Percentiles rank a stretch among this genome's conserved stretches.
Conservation (phyloP, 1,140 invertebrate genomes). For the Camponotus pennsylvanicus region DNA sequence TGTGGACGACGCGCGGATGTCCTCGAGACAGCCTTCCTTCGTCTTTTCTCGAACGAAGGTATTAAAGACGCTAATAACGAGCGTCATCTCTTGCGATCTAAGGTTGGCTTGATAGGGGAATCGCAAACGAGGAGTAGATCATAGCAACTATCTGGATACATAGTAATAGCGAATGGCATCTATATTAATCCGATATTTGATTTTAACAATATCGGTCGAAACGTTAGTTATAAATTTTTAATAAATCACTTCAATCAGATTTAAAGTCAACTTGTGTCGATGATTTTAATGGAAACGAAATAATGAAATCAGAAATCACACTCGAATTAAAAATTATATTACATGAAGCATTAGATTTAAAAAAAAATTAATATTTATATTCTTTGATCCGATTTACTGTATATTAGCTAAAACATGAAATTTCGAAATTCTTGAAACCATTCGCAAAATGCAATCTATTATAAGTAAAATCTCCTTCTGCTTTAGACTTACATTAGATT, state of each 20-base stretch:
- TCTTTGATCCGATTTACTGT: constrained; percentile 11
- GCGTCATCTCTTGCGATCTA: constrained; percentile 1
- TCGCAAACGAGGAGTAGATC: constrained; percentile 38
- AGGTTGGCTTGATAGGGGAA: neutral
- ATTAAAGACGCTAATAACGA: constrained; percentile 19
- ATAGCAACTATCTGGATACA: neutral
- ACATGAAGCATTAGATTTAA: neutral
- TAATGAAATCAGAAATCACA: neutral
- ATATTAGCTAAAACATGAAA: neutral
- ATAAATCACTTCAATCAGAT: neutral
- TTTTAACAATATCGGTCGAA: neutral
- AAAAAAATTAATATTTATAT: too few species aligned
- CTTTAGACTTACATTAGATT: neutral
- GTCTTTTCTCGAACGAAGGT: neutral
- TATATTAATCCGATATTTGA: neutral
- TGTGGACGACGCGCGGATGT: constrained; percentile 31
- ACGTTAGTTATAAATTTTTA: neutral
- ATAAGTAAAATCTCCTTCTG: neutral
- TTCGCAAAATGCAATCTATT: neutral
- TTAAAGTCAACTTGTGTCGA: constrained; percentile 10
- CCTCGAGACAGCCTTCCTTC: constrained; percentile 17
- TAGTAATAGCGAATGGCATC: neutral
- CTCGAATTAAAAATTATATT: neutral
- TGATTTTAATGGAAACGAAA: neutral
- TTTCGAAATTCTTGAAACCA: constrained; percentile 1